phyloP scores from a whole-genome alignment of 2,888 invertebrate genomes.

The Notodonta dromedarius region DNA sequence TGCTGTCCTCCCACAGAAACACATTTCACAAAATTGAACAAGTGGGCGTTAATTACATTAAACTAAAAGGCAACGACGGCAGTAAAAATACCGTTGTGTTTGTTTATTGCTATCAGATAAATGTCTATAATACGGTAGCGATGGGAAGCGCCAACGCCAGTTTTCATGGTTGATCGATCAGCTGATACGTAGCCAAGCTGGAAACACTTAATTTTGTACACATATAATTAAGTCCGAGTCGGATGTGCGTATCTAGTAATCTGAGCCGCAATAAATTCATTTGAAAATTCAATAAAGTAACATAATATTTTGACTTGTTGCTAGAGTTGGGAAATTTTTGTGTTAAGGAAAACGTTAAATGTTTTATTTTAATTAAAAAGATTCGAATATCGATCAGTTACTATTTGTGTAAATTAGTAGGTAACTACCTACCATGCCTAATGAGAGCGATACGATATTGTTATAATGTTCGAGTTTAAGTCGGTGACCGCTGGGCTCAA shows the following conservation, averaged over 20 bases:
- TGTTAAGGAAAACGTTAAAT: not conserved
- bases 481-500: too few species aligned
- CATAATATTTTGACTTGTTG: conserved; percentile 1
- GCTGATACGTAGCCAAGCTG: conserved; percentile 28
- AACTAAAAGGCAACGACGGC: conserved; percentile 43
- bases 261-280: conserved; percentile 15
- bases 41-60: conserved; percentile 65
- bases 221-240: conserved; percentile 15
- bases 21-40: conserved; percentile 5
- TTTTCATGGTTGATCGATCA: conserved; percentile 41
- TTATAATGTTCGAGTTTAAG: too few species aligned
- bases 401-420: too few species aligned
- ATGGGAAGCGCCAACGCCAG: conserved; percentile 38
- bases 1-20: conserved; percentile 2
- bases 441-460: too few species aligned
- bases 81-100: conserved; percentile 60
- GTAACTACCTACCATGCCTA: too few species aligned
- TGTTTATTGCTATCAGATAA: conserved; percentile 55
- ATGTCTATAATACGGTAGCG: conserved; percentile 49
- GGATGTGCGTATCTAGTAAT: conserved; percentile 13
- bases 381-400: not conserved
- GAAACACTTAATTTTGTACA: conserved; percentile 30
- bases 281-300: conserved; percentile 6
- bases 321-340: not conserved
- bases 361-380: not conserved